phyloP scores from a whole-genome alignment of 2,888 invertebrate species.

The Melipona beecheii region DNA sequence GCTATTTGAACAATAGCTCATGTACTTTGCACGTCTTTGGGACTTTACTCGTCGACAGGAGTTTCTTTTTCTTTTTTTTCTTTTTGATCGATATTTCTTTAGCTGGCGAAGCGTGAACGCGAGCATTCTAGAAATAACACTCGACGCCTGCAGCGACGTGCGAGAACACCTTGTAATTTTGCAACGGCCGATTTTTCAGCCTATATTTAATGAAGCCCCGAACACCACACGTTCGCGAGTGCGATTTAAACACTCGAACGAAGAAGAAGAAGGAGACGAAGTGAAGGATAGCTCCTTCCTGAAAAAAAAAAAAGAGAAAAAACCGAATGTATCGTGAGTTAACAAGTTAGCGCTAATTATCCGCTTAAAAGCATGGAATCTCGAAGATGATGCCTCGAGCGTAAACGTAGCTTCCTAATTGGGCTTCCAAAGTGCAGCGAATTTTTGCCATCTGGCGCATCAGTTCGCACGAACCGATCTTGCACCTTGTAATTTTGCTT shows the following conservation, averaged over 20 bases:
- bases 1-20: background rate
- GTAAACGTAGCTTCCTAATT: slow-evolving; percentile 20
- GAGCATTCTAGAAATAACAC: slow-evolving; percentile 22
- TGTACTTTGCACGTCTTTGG: background rate
- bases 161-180: slow-evolving; percentile 31
- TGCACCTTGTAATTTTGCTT: slow-evolving; percentile 55
- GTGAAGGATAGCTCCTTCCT: background rate
- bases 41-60: slow-evolving; percentile 13
- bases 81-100: slow-evolving; percentile 18
- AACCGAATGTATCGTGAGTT: background rate
- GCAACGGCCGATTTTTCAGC: slow-evolving; percentile 27
- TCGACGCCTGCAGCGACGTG: slow-evolving; percentile 14
- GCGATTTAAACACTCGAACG: background rate
- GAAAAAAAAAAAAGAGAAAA: background rate
- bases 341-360: background rate
- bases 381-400: slow-evolving; percentile 9
- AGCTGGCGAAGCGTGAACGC: slow-evolving; percentile 16
- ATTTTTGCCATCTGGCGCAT: slow-evolving; percentile 49
- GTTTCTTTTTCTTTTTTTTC: too few species aligned
- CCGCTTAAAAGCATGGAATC: background rate
- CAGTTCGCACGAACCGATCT: slow-evolving; percentile 23
- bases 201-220: slow-evolving; percentile 23
- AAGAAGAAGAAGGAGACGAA: background rate
- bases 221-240: background rate
- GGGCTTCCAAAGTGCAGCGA: slow-evolving; percentile 40